phyloP scores from a whole-genome alignment of 1,140 invertebrate genomes.

The Tribolium madens region DNA sequence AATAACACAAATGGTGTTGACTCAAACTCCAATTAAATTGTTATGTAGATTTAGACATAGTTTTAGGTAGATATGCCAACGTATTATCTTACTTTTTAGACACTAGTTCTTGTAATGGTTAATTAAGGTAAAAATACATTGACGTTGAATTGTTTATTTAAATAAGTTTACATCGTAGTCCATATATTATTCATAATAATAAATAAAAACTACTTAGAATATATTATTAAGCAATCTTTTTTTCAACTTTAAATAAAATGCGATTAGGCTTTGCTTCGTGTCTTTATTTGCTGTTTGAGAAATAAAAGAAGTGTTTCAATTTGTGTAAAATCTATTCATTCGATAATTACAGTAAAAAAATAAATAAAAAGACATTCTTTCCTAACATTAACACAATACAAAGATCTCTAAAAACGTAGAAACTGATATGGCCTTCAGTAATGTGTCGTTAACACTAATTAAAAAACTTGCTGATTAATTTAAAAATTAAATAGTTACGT shows the following conservation, averaged over 20 bases:
- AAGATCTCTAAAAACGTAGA: conserved; percentile 14
- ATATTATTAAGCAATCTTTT: too few species aligned
- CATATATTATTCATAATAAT: too few species aligned
- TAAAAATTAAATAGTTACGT: conserved; percentile 24
- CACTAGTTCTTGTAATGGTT: too few species aligned
- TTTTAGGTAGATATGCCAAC: neutral
- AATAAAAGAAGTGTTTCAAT: neutral
- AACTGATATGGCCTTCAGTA: conserved; percentile 44
- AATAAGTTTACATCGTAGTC: too few species aligned
- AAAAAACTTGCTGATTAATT: conserved; percentile 30
- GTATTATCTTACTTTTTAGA: neutral
- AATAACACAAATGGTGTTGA: conserved; percentile 55
- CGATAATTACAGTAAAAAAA: conserved; percentile 47
- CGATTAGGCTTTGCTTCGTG: too few species aligned
- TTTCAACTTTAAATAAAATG: too few species aligned
- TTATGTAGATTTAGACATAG: neutral
- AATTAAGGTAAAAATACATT: too few species aligned
- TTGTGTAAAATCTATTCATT: conserved; percentile 59
- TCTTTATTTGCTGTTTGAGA: neutral
- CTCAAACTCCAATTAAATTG: conserved; percentile 17
- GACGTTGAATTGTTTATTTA: too few species aligned
- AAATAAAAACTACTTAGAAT: too few species aligned
- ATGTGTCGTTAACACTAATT: conserved; percentile 4
- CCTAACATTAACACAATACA: conserved; percentile 23
- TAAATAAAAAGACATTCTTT: conserved; percentile 37